Conservation (phyloP, 2,113 vertebrate species). For the Mesitornis unicolor region DNA sequence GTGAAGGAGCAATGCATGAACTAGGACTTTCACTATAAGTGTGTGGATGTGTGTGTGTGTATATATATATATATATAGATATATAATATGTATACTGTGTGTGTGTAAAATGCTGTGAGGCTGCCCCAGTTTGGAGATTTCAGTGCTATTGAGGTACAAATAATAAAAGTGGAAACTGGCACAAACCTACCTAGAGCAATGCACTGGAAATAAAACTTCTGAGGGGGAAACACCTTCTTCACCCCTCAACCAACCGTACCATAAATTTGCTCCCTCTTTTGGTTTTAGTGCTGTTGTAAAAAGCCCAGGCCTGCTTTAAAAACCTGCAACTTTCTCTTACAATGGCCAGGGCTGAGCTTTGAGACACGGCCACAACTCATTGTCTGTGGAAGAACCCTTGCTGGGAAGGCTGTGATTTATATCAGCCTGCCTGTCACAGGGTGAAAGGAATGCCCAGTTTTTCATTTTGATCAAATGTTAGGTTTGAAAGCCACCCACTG, state of each 20-base stretch:
- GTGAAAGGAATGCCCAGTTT: conserved; percentile 73
- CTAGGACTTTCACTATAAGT: neutral
- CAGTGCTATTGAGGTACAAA: neutral
- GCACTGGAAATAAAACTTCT: neutral
- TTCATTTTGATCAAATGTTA: conserved; percentile 76
- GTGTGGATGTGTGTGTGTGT: no score
- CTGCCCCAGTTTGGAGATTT: neutral
- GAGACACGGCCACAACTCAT: conserved; percentile 50
- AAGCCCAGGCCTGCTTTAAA: conserved; percentile 11
- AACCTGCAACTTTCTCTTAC: conserved; percentile 60
- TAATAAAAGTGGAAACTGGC: neutral
- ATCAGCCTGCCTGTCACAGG: conserved; percentile 67
- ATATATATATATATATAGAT: no score
- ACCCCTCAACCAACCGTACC: neutral
- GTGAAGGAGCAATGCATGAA: neutral
- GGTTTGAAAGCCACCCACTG: conserved; percentile 76
- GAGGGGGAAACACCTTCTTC: neutral
- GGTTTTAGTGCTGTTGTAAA: conserved; percentile 62
- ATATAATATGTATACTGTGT: fast-evolving
- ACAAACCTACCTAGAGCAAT: neutral
- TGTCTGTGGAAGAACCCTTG: conserved; percentile 60
- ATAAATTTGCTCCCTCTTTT: neutral
- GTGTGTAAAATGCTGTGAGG: neutral
- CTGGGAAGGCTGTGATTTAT: conserved; percentile 76
- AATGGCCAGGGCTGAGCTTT: conserved; percentile 52